These are phyloP conservation scores for Ondatra zibethicus DNA, from an alignment of 2,113 vertebrate species.

Conservation along the genomic window DNA sequence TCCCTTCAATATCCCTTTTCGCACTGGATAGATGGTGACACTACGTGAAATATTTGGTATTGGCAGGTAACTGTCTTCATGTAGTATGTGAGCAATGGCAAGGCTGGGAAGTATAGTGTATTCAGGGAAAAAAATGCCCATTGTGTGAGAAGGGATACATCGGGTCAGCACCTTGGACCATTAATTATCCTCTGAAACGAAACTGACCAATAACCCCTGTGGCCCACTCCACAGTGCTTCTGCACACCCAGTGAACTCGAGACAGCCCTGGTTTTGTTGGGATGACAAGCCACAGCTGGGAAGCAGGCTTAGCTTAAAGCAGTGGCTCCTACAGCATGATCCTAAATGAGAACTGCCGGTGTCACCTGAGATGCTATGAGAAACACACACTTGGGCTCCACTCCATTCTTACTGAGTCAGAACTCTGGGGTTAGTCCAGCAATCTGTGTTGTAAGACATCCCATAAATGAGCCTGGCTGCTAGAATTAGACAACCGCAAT, in stretches of 20 bases:
- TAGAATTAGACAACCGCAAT: not conserved
- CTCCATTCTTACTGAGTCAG: not conserved
- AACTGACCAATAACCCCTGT: slow-evolving; percentile 51
- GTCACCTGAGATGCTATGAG: not conserved
- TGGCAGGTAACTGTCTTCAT: slow-evolving; percentile 28
- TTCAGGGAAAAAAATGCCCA: not conserved
- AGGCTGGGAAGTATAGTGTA: not conserved
- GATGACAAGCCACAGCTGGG: not conserved
- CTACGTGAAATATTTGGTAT: slow-evolving; percentile 60
- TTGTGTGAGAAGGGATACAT: not conserved
- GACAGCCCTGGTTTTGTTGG: slow-evolving; percentile 35
- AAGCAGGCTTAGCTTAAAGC: not conserved
- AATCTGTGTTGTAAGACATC: not conserved
- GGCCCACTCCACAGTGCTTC: slow-evolving; percentile 17
- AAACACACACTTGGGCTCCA: not conserved
- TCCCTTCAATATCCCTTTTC: slow-evolving; percentile 61
- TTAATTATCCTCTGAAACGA: slow-evolving; percentile 52
- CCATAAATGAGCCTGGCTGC: not conserved
- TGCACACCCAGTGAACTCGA: not conserved
- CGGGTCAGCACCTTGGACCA: not conserved
- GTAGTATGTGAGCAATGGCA: not conserved
- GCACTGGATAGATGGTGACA: slow-evolving; percentile 48
- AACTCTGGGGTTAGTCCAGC: not conserved
- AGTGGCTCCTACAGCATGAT: not conserved
- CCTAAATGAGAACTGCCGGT: not conserved